phyloP scores from a whole-genome alignment of 2,888 invertebrate species.

The Galeruca laticollis region DNA sequence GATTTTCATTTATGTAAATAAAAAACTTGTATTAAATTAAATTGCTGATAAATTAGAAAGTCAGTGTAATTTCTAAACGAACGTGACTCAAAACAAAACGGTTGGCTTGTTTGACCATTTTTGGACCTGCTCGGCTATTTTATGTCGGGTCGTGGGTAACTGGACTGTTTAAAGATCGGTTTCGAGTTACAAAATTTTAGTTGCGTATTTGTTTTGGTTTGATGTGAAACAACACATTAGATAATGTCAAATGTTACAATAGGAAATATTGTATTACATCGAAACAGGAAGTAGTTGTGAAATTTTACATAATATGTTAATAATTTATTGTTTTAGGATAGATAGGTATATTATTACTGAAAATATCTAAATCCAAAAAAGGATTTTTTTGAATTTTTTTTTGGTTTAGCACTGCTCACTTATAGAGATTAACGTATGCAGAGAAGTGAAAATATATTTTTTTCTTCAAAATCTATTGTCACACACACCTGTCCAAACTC shows the following conservation, averaged over 20 bases:
- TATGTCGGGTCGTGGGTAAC: slow-evolving; percentile 43
- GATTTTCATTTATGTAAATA: not conserved
- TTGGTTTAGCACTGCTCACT: too few relatives aligned
- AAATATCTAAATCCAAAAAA: too few relatives aligned
- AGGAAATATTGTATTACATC: slow-evolving; percentile 38
- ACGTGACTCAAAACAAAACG: not conserved
- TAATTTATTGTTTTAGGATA: not conserved
- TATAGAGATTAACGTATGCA: too few relatives aligned
- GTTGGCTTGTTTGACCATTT: slow-evolving; percentile 1
- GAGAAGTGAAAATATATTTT: too few relatives aligned
- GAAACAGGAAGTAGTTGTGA: slow-evolving; percentile 19
- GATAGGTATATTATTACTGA: too few relatives aligned
- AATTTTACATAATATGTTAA: not conserved
- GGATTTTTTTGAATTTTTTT: too few relatives aligned
- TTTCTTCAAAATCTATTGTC: too few relatives aligned
- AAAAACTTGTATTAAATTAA: not conserved
- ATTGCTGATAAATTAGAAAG: not conserved
- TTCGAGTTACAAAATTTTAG: slow-evolving; percentile 53
- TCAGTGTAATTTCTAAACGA: not conserved
- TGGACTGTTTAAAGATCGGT: slow-evolving; percentile 54
- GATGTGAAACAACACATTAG: slow-evolving; percentile 39
- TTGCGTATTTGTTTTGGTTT: slow-evolving; percentile 49
- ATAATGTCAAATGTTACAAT: slow-evolving; percentile 14
- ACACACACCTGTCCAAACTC: too few relatives aligned
- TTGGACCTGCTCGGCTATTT: slow-evolving; percentile 10